Evolutionary conservation across 2,797 vertebrate species (phyloP).

Genomic region (Chelonia mydas): DNA sequence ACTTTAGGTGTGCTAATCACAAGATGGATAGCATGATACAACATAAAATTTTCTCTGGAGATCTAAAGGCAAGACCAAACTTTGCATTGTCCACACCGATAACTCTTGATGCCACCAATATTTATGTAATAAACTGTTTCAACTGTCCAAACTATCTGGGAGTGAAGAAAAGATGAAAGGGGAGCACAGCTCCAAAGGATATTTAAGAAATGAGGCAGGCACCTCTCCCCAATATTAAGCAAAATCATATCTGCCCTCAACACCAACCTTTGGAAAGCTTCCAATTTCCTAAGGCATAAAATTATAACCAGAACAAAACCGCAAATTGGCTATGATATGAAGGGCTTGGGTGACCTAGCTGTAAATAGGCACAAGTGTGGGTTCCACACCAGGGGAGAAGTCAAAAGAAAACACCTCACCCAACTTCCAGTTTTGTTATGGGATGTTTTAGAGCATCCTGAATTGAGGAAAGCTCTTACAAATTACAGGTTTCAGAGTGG

Average conservation of each 20-base stretch:
- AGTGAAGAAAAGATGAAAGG: conserved; percentile 17
- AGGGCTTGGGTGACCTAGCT: not conserved
- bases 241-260: conserved; percentile 32
- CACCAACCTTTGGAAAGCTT: conserved; percentile 38
- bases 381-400: conserved; percentile 22
- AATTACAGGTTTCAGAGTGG: not conserved
- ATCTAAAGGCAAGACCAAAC: not conserved
- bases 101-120: not conserved
- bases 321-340: conserved; percentile 33
- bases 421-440: not conserved
- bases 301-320: conserved; percentile 39
- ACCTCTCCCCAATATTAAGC: conserved; percentile 21
- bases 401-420: conserved; percentile 23
- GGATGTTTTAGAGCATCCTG: not conserved
- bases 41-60: conserved; percentile 11
- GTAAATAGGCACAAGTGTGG: conserved; percentile 52
- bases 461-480: conserved; percentile 10
- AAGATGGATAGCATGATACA: conserved; percentile 24
- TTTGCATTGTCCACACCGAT: not conserved
- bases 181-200: conserved; percentile 7
- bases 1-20: not conserved
- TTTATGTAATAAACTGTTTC: not conserved
- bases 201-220: conserved; percentile 32
- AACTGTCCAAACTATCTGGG: not conserved
- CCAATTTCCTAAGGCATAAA: conserved; percentile 39